These are phyloP conservation scores for Abramis brama DNA, from an alignment of 2,113 vertebrate species.

Conservation along the genomic window DNA sequence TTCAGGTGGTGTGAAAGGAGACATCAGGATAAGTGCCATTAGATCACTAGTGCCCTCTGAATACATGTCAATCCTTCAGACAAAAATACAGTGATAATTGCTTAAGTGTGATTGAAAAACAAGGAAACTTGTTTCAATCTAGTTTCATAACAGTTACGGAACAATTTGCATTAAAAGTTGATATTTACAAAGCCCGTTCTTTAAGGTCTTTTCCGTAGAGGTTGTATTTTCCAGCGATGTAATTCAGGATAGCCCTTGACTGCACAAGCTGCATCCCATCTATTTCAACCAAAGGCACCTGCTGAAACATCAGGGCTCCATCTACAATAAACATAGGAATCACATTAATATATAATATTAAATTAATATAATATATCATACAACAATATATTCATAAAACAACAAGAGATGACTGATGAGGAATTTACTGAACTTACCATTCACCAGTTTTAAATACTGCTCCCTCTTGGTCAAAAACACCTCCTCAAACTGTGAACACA, in stretches of 20 bases:
- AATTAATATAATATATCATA: too few relatives aligned
- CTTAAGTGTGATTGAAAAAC: background rate
- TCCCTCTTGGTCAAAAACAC: conserved; percentile 78
- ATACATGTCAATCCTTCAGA: conserved; percentile 86
- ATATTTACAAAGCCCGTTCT: conserved; percentile 82
- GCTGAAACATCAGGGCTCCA: conserved; percentile 82
- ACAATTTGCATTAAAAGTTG: background rate
- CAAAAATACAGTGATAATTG: conserved; percentile 1
- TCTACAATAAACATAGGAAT: conserved; percentile 57
- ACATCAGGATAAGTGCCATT: conserved; percentile 78
- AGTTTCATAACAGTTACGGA: too few relatives aligned
- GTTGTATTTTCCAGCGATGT: conserved; percentile 89
- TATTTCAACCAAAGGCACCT: conserved; percentile 90
- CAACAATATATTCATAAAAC: too few relatives aligned
- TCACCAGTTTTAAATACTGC: conserved; percentile 80
- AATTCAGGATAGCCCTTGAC: conserved; percentile 85
- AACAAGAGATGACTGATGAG: too few relatives aligned
- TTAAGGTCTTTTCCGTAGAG: conserved; percentile 85
- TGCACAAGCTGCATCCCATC: conserved; percentile 91
- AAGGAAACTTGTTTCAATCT: background rate
- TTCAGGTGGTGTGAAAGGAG: conserved; percentile 72
- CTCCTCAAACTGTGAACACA: conserved; percentile 85
- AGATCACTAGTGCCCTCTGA: conserved; percentile 82
- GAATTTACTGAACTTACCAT: conserved; percentile 69
- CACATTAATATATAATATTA: too few relatives aligned